These are phyloP conservation scores for Nannospalax galili DNA, from an alignment of 2,113 vertebrate genomes.

Conservation along the genomic window DNA sequence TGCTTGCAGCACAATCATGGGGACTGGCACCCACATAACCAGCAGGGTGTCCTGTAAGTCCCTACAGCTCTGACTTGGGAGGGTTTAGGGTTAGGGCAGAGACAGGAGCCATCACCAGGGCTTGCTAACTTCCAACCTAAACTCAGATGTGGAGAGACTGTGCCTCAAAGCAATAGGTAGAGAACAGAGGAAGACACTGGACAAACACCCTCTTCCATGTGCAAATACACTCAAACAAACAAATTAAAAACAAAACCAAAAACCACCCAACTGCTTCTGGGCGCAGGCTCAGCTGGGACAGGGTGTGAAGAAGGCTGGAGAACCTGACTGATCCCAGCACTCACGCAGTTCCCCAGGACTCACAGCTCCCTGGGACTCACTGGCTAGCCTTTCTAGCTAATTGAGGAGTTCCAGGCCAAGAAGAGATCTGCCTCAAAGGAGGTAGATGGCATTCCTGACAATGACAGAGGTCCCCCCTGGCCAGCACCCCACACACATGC, in stretches of 20 bases:
- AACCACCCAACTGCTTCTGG: background rate
- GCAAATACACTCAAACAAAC: background rate
- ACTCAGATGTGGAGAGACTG: background rate
- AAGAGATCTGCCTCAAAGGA: background rate
- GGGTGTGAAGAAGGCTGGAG: too few species aligned
- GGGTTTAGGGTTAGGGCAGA: too few species aligned
- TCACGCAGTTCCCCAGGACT: background rate
- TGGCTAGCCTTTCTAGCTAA: too few species aligned
- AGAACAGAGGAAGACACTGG: background rate
- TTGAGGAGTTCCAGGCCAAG: background rate
- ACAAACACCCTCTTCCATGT: background rate
- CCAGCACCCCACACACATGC: background rate
- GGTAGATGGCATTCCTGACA: background rate
- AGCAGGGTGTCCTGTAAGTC: too few species aligned
- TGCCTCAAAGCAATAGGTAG: background rate
- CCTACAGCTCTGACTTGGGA: too few species aligned
- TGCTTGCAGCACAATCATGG: background rate
- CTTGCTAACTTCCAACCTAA: background rate
- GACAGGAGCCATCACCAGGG: background rate
- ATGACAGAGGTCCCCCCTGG: background rate
- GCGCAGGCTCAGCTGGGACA: background rate
- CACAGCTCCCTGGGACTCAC: background rate
- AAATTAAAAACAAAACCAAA: too few species aligned
- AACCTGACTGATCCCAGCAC: too few species aligned
- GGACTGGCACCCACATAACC: too few species aligned